Evolutionary conservation across 2,888 invertebrate species (phyloP).

Genomic region (Andrena minutula): DNA sequence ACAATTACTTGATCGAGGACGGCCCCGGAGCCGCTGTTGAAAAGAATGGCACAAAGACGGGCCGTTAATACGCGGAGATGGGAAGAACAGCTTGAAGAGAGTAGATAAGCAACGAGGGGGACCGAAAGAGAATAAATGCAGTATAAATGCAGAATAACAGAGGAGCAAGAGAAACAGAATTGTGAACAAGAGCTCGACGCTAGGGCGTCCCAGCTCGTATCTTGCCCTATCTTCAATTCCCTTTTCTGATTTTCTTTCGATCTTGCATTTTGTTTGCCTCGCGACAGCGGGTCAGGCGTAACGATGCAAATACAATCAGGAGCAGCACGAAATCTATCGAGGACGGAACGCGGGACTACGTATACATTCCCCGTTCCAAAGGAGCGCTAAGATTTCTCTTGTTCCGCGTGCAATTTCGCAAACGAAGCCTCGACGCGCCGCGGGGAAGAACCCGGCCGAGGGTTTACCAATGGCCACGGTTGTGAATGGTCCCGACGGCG

Average conservation of each 20-base stretch:
- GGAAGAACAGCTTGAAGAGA: background rate
- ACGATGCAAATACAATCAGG: constrained; percentile 1
- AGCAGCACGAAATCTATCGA: background rate
- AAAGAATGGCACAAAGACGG: background rate
- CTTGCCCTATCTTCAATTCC: constrained; percentile 34
- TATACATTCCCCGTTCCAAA: background rate
- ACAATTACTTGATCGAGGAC: background rate
- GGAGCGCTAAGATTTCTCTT: background rate
- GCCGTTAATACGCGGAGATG: background rate
- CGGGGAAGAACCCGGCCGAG: background rate
- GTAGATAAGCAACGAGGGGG: constrained; percentile 26
- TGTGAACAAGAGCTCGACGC: constrained; percentile 4
- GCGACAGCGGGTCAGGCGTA: background rate
- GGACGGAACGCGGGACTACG: constrained; percentile 8
- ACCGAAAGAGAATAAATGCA: constrained; percentile 21
- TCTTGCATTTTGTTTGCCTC: constrained; percentile 8
- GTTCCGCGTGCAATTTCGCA: background rate
- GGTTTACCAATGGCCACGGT: background rate
- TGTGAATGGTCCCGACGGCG: constrained; percentile 2
- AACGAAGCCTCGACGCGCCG: background rate
- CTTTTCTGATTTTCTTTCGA: constrained; percentile 22
- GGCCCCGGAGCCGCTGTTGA: background rate
- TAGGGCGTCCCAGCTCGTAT: background rate
- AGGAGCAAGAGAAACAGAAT: background rate
- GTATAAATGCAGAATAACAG: background rate